Conservation (phyloP, 2,888 invertebrate species). For the Macrosiphum euphorbiae region DNA sequence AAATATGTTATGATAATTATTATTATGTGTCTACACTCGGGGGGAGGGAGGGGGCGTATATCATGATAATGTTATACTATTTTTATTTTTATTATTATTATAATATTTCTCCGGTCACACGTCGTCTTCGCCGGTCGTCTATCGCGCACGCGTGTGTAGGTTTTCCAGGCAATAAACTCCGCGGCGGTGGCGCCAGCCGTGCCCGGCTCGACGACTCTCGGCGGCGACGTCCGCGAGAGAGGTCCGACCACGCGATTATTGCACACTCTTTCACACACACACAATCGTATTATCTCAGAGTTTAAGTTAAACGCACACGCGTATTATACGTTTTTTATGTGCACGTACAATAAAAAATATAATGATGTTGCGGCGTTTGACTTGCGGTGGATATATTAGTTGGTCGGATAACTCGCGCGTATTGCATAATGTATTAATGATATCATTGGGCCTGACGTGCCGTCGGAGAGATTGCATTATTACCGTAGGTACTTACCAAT, state of each 20-base stretch:
- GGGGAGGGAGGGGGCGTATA: background rate
- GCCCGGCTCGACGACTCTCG: slow-evolving; percentile 2
- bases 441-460: too few relatives aligned
- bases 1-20: too few relatives aligned
- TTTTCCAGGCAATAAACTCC: slow-evolving; percentile 58
- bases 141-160: slow-evolving; percentile 43
- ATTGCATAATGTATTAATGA: too few relatives aligned
- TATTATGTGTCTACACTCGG: background rate
- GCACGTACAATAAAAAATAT: too few relatives aligned
- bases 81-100: background rate
- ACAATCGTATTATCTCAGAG: background rate
- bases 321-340: background rate
- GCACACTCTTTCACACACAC: background rate
- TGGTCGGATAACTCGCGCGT: too few relatives aligned
- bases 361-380: too few relatives aligned
- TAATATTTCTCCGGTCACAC: background rate
- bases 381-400: too few relatives aligned
- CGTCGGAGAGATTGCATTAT: too few relatives aligned
- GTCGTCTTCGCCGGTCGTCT: background rate
- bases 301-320: background rate
- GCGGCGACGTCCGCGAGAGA: background rate
- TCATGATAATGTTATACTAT: too few relatives aligned
- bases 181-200: slow-evolving; percentile 56
- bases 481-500: too few relatives aligned
- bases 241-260: slow-evolving; percentile 47